Evolutionary conservation across 2,888 invertebrate species (phyloP), one percentile per base, ranked within the genome.

Genomic region (Dicycla oo): DNA sequence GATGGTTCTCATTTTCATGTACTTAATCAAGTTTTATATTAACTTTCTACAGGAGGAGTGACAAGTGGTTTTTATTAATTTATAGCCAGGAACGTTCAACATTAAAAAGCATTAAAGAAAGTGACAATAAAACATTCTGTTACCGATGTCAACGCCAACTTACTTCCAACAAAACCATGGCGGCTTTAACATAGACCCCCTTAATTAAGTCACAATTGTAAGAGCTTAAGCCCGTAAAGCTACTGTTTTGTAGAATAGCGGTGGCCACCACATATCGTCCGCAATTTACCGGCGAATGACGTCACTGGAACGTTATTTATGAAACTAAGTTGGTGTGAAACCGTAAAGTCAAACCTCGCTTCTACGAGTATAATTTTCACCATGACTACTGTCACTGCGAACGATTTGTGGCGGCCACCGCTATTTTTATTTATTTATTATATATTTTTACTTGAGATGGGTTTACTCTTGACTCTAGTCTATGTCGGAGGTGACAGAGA

Each of bases 131-230:
- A 81, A 47, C 20, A 65, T 49, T 68, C 10, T 57, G 47, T 11
- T 61, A 49, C 23, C 47, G 43, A 40, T 30, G 65, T n/a, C 57
- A 34, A 30, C 15, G 8, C 11, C n/a, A 26, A 68, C 18, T 38
- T 58, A 53, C 7, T 5, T 43, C 30, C 53, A 30, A 23, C 18
- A 82, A 73, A 81, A 78, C 75, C 57, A 61, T 61, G 53, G 23
- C 53, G 40, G n/a, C 18, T 18, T 62, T 53, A 63, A 45, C 64
- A 51, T 26, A 13, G 5, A 56, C 26, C 47, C 26, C 54, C 45
- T 47, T 58, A 60, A 66, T 74, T 54, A 57, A 70, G 67, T 30
- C 18, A 38, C 43, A 66, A 67, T 62, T 61, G 63, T 67, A 60
- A 58, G 65, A 58, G 54, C 71, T 68, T 69, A 69, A 67, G 58